These are phyloP conservation scores for Malurus cyaneus DNA, from an alignment of 2,113 vertebrate species.

Conservation along the genomic window DNA sequence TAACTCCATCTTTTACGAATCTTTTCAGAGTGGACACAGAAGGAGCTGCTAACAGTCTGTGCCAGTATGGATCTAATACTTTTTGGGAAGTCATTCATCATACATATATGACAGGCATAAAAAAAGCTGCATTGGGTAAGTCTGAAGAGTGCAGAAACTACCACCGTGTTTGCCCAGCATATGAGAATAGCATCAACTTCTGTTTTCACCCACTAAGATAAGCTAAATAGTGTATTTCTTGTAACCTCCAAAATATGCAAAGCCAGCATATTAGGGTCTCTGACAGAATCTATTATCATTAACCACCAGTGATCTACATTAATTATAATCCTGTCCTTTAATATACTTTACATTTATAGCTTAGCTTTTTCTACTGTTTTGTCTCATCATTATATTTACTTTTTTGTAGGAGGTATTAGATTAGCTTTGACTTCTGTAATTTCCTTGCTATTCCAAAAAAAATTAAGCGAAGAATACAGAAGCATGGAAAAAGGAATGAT, in stretches of 20 bases:
- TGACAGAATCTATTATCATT: neutral
- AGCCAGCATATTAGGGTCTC: neutral
- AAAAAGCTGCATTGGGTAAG: neutral
- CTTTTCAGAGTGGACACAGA: neutral
- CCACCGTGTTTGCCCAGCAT: accelerated
- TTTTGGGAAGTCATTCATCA: neutral
- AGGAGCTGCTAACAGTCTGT: neutral
- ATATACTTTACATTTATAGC: neutral
- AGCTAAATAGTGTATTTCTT: neutral
- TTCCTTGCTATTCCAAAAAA: neutral
- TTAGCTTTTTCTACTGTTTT: neutral
- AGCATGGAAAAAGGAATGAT: neutral
- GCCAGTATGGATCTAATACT: neutral
- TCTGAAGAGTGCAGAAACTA: neutral
- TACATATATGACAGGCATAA: neutral
- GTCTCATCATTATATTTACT: neutral
- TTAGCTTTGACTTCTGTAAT: neutral
- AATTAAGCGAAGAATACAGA: neutral
- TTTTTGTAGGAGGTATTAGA: neutral
- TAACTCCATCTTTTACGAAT: neutral
- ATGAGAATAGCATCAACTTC: neutral
- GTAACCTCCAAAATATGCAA: neutral
- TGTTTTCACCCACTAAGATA: neutral
- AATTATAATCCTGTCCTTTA: neutral
- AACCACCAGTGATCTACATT: neutral